Base-by-base conservation (phyloP, 2,888 invertebrate species). In the Sesamia inferens region DNA sequence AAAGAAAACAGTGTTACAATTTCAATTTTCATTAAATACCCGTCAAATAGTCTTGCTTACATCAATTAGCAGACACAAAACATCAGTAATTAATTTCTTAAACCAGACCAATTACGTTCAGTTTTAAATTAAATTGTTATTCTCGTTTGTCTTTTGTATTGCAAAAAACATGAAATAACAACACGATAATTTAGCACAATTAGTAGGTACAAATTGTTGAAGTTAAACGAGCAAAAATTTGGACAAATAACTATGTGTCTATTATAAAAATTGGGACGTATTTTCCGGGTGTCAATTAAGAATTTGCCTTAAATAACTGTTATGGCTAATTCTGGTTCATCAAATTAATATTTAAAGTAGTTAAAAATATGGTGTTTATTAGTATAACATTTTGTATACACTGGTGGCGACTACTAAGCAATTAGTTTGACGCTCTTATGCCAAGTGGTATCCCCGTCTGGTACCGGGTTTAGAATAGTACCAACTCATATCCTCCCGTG, bases 181-280 rank as follows among this genome's bases (percentile, higher is more conserved):
- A 74, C 47, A 64, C 44, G 63, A 69, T 51, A 22, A 65, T 79
- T 83, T 71, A 68, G 59, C 62, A 24, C 59, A 81, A 81, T 85
- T 81, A 70, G 69, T 58, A 13, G 71, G 69, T 58, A 13, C 72
- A 57, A 74, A 68, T 78, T 58, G 44, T 65, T 8, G 44, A 62
- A 70, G 19, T 51, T 48, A 24, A 68, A 48, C 13, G 11, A 39
- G 31, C 63, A 5, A 51, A 63, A 66, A 61, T n/a, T 73, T 2
- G 66, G 24, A 64, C 14, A 70, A 61, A 68, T 57, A 48, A 14
- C 48, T 55, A 22, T 24, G 14, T 8, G 31, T 24, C 2, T 62
- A 22, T 75, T 75, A 71, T n/a, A 31, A 42, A 72, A 71, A 67
- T 31, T 67, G 55, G 79, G 24, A 24, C 74, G 22, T 57, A n/a